These are phyloP conservation scores for Therioaphis trifolii DNA, from an alignment of 2,888 invertebrate species.

Conservation along the genomic window DNA sequence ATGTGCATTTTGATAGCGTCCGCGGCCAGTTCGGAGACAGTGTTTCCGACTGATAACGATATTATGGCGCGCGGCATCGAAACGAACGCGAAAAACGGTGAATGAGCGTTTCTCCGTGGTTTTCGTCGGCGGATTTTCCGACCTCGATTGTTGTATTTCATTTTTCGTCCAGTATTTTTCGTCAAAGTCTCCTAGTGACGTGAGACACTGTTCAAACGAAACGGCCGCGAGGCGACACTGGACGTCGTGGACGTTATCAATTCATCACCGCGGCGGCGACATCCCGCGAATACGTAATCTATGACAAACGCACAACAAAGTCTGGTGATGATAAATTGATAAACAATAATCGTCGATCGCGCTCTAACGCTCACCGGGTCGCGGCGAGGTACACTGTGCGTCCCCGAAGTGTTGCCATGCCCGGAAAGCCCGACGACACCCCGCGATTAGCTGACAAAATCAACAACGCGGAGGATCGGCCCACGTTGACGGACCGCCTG, in stretches of 20 bases:
- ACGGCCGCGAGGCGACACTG: too few relatives aligned
- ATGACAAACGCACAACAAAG: neutral
- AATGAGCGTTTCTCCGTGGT: neutral
- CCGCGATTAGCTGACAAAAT: neutral
- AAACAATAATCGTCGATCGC: too few relatives aligned
- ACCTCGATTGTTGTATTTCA: neutral
- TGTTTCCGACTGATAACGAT: neutral
- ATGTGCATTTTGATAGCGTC: neutral
- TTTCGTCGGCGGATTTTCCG: too few relatives aligned
- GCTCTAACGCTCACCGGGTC: neutral
- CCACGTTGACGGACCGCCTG: constrained; percentile 60
- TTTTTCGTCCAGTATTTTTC: neutral
- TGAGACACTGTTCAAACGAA: too few relatives aligned
- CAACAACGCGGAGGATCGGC: neutral
- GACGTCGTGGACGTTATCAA: neutral
- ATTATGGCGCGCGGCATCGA: too few relatives aligned
- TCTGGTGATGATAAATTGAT: too few relatives aligned
- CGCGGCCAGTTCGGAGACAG: neutral
- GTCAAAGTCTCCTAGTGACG: too few relatives aligned
- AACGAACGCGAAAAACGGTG: too few relatives aligned
- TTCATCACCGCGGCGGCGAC: neutral
- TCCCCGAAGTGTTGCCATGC: neutral
- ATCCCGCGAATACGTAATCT: neutral
- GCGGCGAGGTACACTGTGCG: too few relatives aligned
- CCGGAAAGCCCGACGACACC: neutral